These are phyloP conservation scores for Scolopax rusticola DNA, from an alignment of 2,797 vertebrate genomes.

Conservation along the genomic window DNA sequence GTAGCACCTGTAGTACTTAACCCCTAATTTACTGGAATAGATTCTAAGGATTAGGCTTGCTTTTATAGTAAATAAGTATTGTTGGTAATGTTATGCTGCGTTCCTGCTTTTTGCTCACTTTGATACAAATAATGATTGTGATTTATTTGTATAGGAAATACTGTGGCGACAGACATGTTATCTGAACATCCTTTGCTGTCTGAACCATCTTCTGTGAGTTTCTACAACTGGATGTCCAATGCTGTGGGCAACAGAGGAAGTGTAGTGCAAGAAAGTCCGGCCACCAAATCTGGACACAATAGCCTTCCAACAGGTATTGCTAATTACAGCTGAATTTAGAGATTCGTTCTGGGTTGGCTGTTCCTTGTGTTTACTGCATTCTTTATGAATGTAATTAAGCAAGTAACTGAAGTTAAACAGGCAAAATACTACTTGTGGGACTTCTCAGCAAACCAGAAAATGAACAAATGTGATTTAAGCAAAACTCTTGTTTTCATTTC, in stretches of 20 bases:
- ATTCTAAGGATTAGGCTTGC: not conserved
- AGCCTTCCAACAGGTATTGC: constrained; percentile 92
- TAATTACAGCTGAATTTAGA: not conserved
- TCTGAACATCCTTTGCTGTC: constrained; percentile 95
- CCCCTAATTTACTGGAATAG: not conserved
- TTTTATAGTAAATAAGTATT: not conserved
- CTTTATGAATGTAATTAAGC: not conserved
- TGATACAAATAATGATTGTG: not conserved
- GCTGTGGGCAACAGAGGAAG: constrained; percentile 93
- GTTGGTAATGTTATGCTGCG: rapidly evolving
- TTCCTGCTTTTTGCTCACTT: not conserved
- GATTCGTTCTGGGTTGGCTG: not conserved
- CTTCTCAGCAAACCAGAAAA: not conserved
- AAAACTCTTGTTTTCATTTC: not conserved
- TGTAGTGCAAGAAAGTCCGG: constrained; percentile 87
- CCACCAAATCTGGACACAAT: constrained; percentile 90
- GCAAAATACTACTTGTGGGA: not conserved
- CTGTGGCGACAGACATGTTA: constrained; percentile 89
- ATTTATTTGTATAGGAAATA: constrained; percentile 82
- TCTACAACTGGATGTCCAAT: constrained; percentile 99
- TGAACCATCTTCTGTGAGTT: constrained; percentile 95
- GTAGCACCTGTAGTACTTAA: not conserved
- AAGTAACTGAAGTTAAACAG: not conserved
- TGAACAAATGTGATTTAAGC: not conserved
- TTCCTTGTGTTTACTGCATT: not conserved